A percentile compares a stretch with the other conserved stretches of the same genome.
Conservation (phyloP, 2,888 invertebrate species). For the Loripinus fragilis region DNA sequence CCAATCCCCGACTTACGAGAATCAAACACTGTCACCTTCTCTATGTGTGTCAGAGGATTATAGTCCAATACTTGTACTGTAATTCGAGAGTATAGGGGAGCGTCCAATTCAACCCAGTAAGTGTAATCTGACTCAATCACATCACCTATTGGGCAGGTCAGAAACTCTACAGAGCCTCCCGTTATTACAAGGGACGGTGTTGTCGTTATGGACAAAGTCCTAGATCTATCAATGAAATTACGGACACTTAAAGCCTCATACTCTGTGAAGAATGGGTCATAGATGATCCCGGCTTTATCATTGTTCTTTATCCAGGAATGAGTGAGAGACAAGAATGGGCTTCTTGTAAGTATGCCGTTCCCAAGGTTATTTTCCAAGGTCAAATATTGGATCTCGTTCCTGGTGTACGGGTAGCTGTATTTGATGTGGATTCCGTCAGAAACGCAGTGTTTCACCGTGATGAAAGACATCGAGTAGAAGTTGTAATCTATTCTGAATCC, state of each 20-base stretch:
- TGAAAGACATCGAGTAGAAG: slow-evolving; percentile 83
- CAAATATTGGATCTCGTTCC: slow-evolving; percentile 88
- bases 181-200: slow-evolving; percentile 43
- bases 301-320: slow-evolving; percentile 93
- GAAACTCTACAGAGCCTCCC: slow-evolving; percentile 66
- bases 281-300: slow-evolving; percentile 93
- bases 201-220: slow-evolving; percentile 59
- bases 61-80: slow-evolving; percentile 81
- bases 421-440: slow-evolving; percentile 97
- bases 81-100: slow-evolving; percentile 47
- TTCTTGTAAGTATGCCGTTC: slow-evolving; percentile 95
- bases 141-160: slow-evolving; percentile 65
- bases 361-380: slow-evolving; percentile 85
- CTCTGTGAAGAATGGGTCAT: slow-evolving; percentile 92
- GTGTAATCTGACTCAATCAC: slow-evolving; percentile 47
- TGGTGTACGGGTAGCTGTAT: slow-evolving; percentile 95
- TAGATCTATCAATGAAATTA: slow-evolving; percentile 71
- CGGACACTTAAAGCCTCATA: slow-evolving; percentile 79
- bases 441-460: slow-evolving; percentile 91
- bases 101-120: slow-evolving; percentile 64
- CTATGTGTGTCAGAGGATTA: slow-evolving; percentile 77
- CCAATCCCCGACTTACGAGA: slow-evolving; percentile 39
- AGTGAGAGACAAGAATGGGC: slow-evolving; percentile 86
- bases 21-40: slow-evolving; percentile 79
- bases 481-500: slow-evolving; percentile 86